Conservation (phyloP, 2,113 vertebrate species). For the Anser brachyrhynchus region DNA sequence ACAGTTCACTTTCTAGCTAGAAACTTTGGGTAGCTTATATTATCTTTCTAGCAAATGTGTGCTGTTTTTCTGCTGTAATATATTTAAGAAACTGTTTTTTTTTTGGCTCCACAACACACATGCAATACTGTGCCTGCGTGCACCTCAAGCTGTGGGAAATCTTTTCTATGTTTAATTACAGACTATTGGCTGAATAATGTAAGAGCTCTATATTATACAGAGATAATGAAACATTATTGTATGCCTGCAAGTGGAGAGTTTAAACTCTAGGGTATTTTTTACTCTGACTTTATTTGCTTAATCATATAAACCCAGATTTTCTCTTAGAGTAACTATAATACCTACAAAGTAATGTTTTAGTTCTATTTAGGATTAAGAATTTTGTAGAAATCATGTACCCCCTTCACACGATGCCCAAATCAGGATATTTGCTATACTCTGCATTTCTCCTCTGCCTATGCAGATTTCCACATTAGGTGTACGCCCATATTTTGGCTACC, state of each 20-base stretch:
- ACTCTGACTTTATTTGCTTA: not conserved
- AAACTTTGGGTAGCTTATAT: not conserved
- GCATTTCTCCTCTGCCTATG: rapidly evolving
- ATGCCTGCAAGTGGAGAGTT: not conserved
- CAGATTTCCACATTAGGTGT: not conserved
- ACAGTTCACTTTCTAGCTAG: not conserved
- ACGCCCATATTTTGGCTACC: not conserved
- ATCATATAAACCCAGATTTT: not conserved
- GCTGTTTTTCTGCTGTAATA: not conserved
- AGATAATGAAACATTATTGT: not conserved
- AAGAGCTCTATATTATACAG: not conserved
- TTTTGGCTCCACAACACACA: not conserved
- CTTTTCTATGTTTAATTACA: conserved; percentile 44
- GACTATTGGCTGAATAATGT: not conserved
- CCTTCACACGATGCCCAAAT: not conserved
- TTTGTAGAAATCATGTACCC: rapidly evolving
- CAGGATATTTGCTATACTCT: not conserved
- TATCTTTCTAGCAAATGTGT: not conserved
- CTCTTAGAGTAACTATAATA: not conserved
- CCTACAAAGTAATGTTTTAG: not conserved
- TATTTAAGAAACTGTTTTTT: not conserved
- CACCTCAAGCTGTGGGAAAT: not conserved
- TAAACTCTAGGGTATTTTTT: not conserved
- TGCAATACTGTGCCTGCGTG: not conserved
- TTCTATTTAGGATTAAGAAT: not conserved